Conservation (phyloP, 2,113 vertebrate genomes). For the Ginglymostoma cirratum region DNA sequence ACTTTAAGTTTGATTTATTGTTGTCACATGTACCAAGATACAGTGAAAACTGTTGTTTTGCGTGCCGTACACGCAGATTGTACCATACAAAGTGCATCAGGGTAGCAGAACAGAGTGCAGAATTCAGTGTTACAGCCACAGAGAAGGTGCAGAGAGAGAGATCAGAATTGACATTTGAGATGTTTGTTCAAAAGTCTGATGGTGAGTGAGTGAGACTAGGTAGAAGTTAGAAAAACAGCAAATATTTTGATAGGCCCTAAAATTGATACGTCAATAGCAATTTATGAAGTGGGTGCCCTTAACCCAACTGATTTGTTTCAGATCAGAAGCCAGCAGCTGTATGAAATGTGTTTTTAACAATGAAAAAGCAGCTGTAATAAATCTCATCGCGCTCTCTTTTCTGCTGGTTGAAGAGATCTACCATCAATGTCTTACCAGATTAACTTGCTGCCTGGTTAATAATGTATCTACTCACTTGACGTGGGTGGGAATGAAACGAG, state of each 20-base stretch:
- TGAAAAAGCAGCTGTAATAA: neutral
- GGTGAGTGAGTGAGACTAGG: too few relatives aligned
- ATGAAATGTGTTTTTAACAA: neutral
- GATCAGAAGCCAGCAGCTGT: neutral
- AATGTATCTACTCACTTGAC: neutral
- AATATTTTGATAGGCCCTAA: neutral
- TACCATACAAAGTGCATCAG: too few relatives aligned
- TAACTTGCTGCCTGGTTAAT: neutral
- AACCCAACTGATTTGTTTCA: neutral
- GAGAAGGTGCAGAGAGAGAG: too few relatives aligned
- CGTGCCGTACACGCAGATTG: too few relatives aligned
- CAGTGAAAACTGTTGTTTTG: too few relatives aligned
- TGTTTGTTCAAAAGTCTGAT: too few relatives aligned
- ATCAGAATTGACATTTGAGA: too few relatives aligned
- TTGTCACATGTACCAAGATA: too few relatives aligned
- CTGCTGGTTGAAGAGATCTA: neutral
- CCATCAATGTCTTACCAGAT: neutral
- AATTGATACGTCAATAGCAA: neutral
- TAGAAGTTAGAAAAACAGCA: neutral
- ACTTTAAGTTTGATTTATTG: too few relatives aligned
- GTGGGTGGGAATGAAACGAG: neutral
- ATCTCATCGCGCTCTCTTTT: neutral
- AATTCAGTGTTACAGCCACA: too few relatives aligned
- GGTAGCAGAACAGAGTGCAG: too few relatives aligned
- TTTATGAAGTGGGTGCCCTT: neutral